Evolutionary conservation across 2,113 vertebrate genomes (phyloP).

Genomic region (Perognathus longimembris): DNA sequence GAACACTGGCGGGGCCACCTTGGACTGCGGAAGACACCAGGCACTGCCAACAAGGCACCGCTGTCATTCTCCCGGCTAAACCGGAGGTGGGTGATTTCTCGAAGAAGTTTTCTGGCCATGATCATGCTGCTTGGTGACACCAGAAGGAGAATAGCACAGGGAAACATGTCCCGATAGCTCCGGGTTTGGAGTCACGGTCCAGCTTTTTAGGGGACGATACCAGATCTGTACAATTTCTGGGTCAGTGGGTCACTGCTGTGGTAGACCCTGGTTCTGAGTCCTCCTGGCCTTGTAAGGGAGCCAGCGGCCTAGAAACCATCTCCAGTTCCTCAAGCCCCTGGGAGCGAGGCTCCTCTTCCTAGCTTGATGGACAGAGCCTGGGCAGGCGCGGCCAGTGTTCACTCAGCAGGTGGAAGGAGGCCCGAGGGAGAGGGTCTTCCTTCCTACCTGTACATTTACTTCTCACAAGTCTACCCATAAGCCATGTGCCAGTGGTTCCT

Average conservation of each 20-base stretch:
- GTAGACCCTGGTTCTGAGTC: background rate
- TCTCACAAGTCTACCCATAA: background rate
- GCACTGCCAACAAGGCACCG: background rate
- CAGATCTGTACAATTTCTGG: background rate
- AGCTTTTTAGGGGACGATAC: background rate
- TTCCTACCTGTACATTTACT: background rate
- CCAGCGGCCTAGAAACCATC: background rate
- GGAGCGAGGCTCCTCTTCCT: background rate
- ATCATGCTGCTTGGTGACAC: background rate
- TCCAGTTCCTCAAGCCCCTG: background rate
- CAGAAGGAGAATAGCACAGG: background rate
- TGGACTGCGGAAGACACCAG: background rate
- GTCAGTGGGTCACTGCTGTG: rapidly evolving
- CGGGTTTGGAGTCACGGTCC: background rate
- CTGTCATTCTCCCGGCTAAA: background rate
- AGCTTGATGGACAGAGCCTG: background rate
- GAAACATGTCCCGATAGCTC: background rate
- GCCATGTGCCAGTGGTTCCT: too few relatives aligned
- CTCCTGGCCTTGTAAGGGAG: background rate
- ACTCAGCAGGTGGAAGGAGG: background rate
- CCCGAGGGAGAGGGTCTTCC: background rate
- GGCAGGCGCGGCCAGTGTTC: background rate
- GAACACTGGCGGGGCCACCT: background rate
- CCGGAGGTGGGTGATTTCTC: background rate
- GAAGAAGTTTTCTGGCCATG: background rate